These are phyloP conservation scores for Pelosia muscerda DNA, from an alignment of 2,888 invertebrate species.

Conservation along the genomic window DNA sequence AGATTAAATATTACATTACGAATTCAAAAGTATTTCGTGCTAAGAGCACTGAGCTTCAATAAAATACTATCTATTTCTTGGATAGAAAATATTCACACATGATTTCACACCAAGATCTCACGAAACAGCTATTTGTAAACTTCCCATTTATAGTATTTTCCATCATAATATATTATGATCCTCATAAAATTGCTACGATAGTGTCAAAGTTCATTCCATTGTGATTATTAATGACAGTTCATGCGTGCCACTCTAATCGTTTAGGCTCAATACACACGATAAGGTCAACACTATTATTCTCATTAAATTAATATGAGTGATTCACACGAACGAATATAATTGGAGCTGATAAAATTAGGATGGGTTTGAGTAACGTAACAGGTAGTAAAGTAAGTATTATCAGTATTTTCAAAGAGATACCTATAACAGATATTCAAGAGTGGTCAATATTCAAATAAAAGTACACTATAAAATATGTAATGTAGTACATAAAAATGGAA, in stretches of 20 bases:
- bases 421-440: too few relatives aligned
- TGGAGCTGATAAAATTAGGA: not conserved
- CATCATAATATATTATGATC: slow-evolving; percentile 12
- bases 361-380: not conserved
- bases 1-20: too few relatives aligned
- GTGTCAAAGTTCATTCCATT: slow-evolving; percentile 21
- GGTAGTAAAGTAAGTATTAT: not conserved
- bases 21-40: too few relatives aligned
- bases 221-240: slow-evolving; percentile 16
- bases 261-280: slow-evolving; percentile 7
- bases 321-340: not conserved
- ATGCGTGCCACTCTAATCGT: slow-evolving; percentile 6
- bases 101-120: not conserved
- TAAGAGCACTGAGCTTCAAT: too few relatives aligned
- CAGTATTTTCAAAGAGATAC: too few relatives aligned
- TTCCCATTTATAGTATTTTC: not conserved
- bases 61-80: too few relatives aligned
- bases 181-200: slow-evolving; percentile 10
- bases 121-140: not conserved
- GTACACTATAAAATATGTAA: too few relatives aligned
- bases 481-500: too few relatives aligned
- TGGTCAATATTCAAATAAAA: too few relatives aligned
- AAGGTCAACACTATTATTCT: slow-evolving; percentile 15
- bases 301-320: slow-evolving; percentile 7
- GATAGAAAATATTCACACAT: too few relatives aligned